Evolutionary conservation across 1,140 invertebrate genomes (phyloP).

Genomic region (Reticulitermes speratus): DNA sequence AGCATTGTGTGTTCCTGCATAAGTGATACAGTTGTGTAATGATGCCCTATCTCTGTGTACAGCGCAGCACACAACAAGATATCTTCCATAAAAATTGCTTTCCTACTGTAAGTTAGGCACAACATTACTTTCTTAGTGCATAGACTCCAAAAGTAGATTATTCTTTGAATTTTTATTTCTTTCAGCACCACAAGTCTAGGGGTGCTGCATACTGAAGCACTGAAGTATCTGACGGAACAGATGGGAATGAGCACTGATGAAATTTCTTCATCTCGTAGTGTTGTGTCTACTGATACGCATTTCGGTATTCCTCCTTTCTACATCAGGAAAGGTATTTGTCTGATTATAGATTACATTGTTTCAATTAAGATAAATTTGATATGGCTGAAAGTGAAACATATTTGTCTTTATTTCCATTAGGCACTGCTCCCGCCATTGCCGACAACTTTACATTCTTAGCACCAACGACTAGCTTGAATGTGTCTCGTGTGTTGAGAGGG

Average conservation of each 20-base stretch:
- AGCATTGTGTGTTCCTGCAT: no score
- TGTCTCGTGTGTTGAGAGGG: slow-evolving; percentile 79
- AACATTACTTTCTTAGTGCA: no score
- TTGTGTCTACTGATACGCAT: neutral
- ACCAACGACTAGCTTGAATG: slow-evolving; percentile 37
- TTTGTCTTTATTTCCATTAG: neutral
- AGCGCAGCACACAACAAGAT: no score
- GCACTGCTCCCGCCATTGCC: neutral
- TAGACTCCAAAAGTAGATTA: neutral
- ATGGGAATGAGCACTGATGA: neutral
- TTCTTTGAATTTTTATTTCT: neutral
- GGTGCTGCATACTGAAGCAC: neutral
- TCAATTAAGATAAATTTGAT: neutral
- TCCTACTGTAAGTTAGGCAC: no score
- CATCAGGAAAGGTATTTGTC: slow-evolving; percentile 44
- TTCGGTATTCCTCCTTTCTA: slow-evolving; percentile 50
- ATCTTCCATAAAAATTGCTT: no score
- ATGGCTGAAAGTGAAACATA: no score
- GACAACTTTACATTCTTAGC: slow-evolving; percentile 7
- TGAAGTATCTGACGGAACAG: slow-evolving; percentile 7
- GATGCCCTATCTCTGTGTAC: no score
- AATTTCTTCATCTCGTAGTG: neutral
- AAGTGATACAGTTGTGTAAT: no score
- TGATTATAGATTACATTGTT: neutral
- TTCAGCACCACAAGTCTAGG: neutral